phyloP scores from a whole-genome alignment of 2,888 invertebrate species.

The Eurois occulta region DNA sequence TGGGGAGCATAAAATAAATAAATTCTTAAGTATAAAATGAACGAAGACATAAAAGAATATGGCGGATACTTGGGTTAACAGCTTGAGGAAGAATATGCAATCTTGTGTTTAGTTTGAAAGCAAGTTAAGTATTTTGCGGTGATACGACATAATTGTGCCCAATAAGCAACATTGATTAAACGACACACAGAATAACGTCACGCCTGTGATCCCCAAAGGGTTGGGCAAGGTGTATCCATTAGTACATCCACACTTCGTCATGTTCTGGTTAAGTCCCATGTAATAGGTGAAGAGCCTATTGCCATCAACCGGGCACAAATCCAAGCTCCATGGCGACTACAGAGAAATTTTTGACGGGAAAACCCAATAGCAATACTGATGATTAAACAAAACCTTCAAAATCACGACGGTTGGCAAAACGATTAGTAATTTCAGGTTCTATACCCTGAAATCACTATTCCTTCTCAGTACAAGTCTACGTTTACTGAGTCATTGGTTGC shows the following conservation, averaged over 20 bases:
- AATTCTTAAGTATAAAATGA: slow-evolving; percentile 36
- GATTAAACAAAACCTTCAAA: not conserved
- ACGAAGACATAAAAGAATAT: slow-evolving; percentile 39
- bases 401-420: not conserved
- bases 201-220: not conserved
- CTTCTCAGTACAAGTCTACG: not conserved
- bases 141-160: not conserved
- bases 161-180: not conserved
- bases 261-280: not conserved
- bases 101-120: slow-evolving; percentile 7
- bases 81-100: slow-evolving; percentile 22
- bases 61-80: slow-evolving; percentile 20
- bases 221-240: not conserved
- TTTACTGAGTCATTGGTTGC: not conserved
- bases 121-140: not conserved
- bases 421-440: not conserved
- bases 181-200: not conserved
- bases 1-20: slow-evolving; percentile 46
- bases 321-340: not conserved
- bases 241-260: not conserved
- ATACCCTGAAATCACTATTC: no score
- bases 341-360: not conserved
- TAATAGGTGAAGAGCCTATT: not conserved
- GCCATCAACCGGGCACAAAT: not conserved
- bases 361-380: not conserved